Percentiles rank a stretch among this genome's conserved stretches.
Conservation (phyloP, 2,797 vertebrate species). For the Rhinatrema bivittatum region DNA sequence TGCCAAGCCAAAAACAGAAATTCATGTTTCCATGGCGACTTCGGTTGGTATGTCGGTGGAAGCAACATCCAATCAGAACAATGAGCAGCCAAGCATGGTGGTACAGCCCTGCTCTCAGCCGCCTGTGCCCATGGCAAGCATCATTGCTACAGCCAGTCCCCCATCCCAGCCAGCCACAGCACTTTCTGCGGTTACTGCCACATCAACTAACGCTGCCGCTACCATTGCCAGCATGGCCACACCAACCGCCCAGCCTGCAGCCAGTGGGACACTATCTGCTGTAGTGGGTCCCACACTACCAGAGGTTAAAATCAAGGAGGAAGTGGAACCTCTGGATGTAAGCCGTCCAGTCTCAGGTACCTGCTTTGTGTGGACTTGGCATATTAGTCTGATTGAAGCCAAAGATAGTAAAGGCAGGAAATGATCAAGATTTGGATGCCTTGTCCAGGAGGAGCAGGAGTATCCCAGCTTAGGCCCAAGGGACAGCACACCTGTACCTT, state of each 20-base stretch:
- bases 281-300: conserved; percentile 57
- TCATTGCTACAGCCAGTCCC: conserved; percentile 74
- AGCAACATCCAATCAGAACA: conserved; percentile 68
- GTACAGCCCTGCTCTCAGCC: conserved; percentile 72
- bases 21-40: conserved; percentile 81
- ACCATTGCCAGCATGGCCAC: conserved; percentile 77
- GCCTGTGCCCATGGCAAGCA: conserved; percentile 71
- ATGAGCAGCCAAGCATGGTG: conserved; percentile 69
- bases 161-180: conserved; percentile 77
- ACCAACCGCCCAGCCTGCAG: conserved; percentile 73
- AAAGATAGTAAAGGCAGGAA: too few relatives aligned
- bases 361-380: too few relatives aligned
- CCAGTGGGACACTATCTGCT: conserved; percentile 61
- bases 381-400: too few relatives aligned
- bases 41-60: conserved; percentile 82
- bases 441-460: too few relatives aligned
- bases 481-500: too few relatives aligned
- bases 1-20: conserved; percentile 87
- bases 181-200: conserved; percentile 70
- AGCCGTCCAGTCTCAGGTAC: conserved; percentile 60
- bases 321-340: conserved; percentile 81
- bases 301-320: conserved; percentile 90
- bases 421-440: too few relatives aligned
- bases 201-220: conserved; percentile 64
- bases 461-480: too few relatives aligned